These are phyloP conservation scores for Mesocentrotus franciscanus DNA, from an alignment of 53 echinoderm and acorn worm species.

Conservation along the genomic window DNA sequence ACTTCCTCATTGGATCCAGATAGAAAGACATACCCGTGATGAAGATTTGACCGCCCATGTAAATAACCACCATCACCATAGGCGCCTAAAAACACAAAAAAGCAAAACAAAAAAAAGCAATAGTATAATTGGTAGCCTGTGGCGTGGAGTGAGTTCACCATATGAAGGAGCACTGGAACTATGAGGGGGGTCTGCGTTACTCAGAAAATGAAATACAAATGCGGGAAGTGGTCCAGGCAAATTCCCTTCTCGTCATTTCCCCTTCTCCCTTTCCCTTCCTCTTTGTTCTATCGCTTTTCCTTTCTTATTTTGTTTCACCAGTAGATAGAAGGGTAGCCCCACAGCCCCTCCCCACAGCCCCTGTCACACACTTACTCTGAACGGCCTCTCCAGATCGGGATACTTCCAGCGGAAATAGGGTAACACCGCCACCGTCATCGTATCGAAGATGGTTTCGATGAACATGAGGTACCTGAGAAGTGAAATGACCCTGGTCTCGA, in stretches of 20 bases:
- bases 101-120: neutral
- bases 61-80: conserved; percentile 7
- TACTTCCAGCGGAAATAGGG: conserved; percentile 64
- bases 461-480: conserved; percentile 51
- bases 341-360: too few relatives aligned
- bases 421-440: conserved; percentile 58
- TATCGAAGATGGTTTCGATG: conserved; percentile 42
- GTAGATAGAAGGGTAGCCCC: too few relatives aligned
- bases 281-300: too few relatives aligned
- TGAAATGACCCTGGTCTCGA: conserved; percentile 18
- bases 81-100: conserved; percentile 2
- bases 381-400: conserved; percentile 52
- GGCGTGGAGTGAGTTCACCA: too few relatives aligned
- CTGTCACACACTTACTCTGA: conserved; percentile 10
- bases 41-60: conserved; percentile 40
- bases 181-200: too few relatives aligned
- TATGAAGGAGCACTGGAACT: too few relatives aligned
- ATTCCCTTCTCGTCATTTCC: too few relatives aligned
- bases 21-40: conserved; percentile 37
- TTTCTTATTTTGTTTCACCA: too few relatives aligned
- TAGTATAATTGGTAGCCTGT: neutral
- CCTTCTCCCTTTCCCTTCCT: too few relatives aligned
- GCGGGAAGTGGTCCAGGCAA: too few relatives aligned
- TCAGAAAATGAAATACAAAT: too few relatives aligned
- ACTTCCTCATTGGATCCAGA: conserved; percentile 39